phyloP scores from a whole-genome alignment of 2,113 vertebrate genomes.

The Ochotona princeps region DNA sequence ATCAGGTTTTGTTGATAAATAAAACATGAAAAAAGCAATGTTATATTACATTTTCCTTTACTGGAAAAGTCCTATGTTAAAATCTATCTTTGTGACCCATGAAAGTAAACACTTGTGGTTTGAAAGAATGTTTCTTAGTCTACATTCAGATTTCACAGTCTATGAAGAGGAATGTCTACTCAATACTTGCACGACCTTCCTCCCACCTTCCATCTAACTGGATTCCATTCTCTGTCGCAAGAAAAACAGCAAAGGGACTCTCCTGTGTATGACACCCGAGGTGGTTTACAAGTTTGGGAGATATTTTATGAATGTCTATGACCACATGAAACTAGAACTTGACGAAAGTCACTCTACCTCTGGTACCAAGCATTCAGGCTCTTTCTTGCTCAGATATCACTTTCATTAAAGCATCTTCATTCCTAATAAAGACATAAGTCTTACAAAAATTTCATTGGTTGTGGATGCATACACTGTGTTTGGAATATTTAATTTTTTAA shows the following conservation, averaged over 20 bases:
- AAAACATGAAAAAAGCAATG: not conserved
- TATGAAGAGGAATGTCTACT: slow-evolving; percentile 5
- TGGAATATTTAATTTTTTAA: not conserved
- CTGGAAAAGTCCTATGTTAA: not conserved
- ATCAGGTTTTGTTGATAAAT: not conserved
- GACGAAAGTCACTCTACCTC: not conserved
- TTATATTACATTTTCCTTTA: not conserved
- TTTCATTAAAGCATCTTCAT: no score
- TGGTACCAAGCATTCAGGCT: not conserved
- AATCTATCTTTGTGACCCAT: not conserved
- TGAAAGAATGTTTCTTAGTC: not conserved
- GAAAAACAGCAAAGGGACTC: not conserved
- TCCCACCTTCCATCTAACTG: not conserved
- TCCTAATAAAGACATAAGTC: no score
- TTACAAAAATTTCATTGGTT: not conserved
- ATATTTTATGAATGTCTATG: not conserved
- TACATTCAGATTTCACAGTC: not conserved
- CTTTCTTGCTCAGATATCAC: not conserved
- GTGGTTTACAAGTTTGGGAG: not conserved
- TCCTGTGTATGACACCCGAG: not conserved
- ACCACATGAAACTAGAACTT: not conserved
- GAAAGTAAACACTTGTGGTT: not conserved
- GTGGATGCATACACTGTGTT: not conserved
- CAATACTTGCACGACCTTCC: not conserved
- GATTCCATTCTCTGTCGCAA: slow-evolving; percentile 5